Percentiles rank a stretch among this genome's conserved stretches.
phyloP scores from a whole-genome alignment of 2,113 vertebrate genomes.

The Antechinus stuartii region DNA sequence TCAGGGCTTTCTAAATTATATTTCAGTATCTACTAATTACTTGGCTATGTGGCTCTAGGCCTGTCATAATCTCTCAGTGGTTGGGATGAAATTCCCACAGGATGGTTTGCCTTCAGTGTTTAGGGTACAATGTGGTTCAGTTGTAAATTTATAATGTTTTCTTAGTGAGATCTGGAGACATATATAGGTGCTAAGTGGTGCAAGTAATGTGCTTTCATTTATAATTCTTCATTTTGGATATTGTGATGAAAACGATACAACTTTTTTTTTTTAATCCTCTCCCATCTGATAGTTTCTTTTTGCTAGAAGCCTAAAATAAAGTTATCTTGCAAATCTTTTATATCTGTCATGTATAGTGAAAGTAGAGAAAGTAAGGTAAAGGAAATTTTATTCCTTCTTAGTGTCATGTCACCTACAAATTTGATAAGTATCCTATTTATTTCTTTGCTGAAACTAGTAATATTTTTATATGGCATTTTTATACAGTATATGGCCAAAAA shows the following conservation, averaged over 20 bases:
- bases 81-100: slow-evolving; percentile 58
- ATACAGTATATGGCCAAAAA: background rate
- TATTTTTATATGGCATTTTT: background rate
- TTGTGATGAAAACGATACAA: slow-evolving; percentile 21
- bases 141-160: slow-evolving; percentile 68
- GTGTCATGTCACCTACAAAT: background rate
- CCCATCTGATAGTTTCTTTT: slow-evolving; percentile 59
- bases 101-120: slow-evolving; percentile 64
- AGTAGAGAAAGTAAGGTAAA: slow-evolving; percentile 56
- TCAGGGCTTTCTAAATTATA: slow-evolving; percentile 68
- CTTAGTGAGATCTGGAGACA: slow-evolving; percentile 43
- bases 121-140: slow-evolving; percentile 59
- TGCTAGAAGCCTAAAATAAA: slow-evolving; percentile 50
- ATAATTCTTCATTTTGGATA: slow-evolving; percentile 45
- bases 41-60: slow-evolving; percentile 56
- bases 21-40: slow-evolving; percentile 68
- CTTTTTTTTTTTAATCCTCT: slow-evolving; percentile 60
- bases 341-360: slow-evolving; percentile 59
- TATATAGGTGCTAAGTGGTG: slow-evolving; percentile 36
- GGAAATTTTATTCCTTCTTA: slow-evolving; percentile 45
- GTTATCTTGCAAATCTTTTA: slow-evolving; percentile 50
- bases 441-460: background rate
- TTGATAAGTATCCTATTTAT: background rate
- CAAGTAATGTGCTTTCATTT: slow-evolving; percentile 51
- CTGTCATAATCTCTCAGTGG: slow-evolving; percentile 62